Evolutionary conservation across 2,888 invertebrate genomes (phyloP).

Genomic region (Dinocampus coccinellae): DNA sequence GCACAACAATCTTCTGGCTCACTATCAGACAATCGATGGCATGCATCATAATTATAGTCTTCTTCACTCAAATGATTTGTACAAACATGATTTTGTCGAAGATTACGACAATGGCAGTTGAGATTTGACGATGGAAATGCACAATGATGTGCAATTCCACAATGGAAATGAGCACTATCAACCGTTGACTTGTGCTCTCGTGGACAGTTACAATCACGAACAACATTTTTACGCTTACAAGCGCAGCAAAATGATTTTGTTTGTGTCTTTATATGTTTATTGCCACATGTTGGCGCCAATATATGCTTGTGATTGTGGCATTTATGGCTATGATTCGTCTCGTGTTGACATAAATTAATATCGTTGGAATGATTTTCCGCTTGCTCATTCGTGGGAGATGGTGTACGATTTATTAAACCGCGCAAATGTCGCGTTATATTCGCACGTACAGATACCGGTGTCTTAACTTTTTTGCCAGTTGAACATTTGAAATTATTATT

Average conservation of each 20-base stretch:
- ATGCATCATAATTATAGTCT: conserved; percentile 40
- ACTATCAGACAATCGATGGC: conserved; percentile 34
- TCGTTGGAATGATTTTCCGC: conserved; percentile 11
- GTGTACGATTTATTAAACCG: conserved; percentile 26
- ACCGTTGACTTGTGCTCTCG: conserved; percentile 33
- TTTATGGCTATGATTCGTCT: conserved; percentile 25
- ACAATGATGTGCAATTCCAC: conserved; percentile 6
- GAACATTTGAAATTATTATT: conserved; percentile 46
- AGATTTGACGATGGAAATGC: background rate
- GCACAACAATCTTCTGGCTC: conserved; percentile 22
- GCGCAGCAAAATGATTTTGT: conserved; percentile 49
- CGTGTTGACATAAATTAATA: conserved; percentile 28
- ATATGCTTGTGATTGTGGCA: conserved; percentile 29
- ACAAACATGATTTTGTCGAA: conserved; percentile 8
- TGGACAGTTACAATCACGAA: conserved; percentile 43
- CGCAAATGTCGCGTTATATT: conserved; percentile 19
- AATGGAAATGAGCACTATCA: conserved; percentile 26
- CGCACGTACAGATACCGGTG: conserved; percentile 24
- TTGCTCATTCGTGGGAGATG: conserved; percentile 4
- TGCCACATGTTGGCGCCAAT: conserved; percentile 24
- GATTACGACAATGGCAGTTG: conserved; percentile 14
- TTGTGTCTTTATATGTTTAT: conserved; percentile 31
- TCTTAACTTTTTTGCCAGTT: conserved; percentile 53
- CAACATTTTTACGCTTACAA: conserved; percentile 41
- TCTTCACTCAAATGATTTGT: conserved; percentile 9